These are phyloP conservation scores for Ursus arctos DNA, from an alignment of 2,113 vertebrate genomes.

Conservation along the genomic window DNA sequence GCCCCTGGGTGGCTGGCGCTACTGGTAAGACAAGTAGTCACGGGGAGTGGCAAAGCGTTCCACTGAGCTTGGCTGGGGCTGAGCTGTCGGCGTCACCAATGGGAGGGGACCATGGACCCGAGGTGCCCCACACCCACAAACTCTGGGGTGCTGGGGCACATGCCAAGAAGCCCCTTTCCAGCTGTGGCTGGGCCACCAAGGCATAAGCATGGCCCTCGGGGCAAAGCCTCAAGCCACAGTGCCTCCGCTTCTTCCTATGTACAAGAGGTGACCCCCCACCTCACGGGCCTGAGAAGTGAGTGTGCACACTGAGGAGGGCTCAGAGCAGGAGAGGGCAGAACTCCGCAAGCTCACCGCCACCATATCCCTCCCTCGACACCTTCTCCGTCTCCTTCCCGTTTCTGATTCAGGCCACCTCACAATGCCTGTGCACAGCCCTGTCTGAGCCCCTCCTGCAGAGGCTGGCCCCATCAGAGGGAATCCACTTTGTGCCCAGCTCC, in stretches of 20 bases:
- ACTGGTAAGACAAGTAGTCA: fast-evolving
- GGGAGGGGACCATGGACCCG: neutral
- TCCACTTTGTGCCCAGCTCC: neutral
- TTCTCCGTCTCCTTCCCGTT: too few relatives aligned
- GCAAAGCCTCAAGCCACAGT: neutral
- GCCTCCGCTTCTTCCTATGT: neutral
- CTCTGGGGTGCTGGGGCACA: neutral
- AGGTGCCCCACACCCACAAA: fast-evolving
- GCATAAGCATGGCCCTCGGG: neutral
- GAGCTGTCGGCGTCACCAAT: neutral
- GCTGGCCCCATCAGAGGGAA: neutral
- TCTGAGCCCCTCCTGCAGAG: fast-evolving
- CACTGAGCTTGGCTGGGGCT: neutral
- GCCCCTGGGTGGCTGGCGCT: neutral
- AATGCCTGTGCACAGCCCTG: fast-evolving
- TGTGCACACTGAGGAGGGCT: fast-evolving
- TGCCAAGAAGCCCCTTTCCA: neutral
- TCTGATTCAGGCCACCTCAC: neutral
- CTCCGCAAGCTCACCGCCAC: fast-evolving
- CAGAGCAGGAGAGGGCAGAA: fast-evolving
- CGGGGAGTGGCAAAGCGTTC: fast-evolving
- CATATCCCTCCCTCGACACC: neutral
- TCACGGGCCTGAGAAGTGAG: fast-evolving
- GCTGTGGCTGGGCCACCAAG: neutral
- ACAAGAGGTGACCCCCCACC: neutral